Base-by-base conservation (phyloP, 2,797 vertebrate species). In the Australoheros facetus region DNA sequence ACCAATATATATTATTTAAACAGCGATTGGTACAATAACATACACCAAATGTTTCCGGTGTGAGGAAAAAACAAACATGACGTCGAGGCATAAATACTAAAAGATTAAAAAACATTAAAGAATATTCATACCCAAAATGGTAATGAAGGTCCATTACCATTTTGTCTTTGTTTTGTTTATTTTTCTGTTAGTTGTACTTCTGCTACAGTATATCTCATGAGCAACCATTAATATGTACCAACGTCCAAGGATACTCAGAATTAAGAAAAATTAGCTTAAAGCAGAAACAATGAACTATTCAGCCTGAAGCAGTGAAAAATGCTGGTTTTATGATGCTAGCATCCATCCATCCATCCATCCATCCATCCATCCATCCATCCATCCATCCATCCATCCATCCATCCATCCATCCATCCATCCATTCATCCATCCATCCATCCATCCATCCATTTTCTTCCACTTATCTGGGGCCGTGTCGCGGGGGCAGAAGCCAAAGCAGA, bases 301-400 rank as follows among this genome's bases (percentile, higher is more conserved):
- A 66, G 75, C 78, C 83, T 82, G 62, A 53, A 87, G 81, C 81
- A 42, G 53, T 14, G 37, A 71, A 74, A 85, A 81, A 77, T 70
- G 58, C 77, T 73, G 70, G 77, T 32, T 77, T 82, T 73, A 57
- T 71, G 70, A 74, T 80, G 70, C 28, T 4, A 30, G 28, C 28
- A 30, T 30, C 28, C 28, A 30, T 30, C 28, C 28, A 30, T 30
- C 28, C 3, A 30, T 30, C 28, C 28, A 28, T 4, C 28, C 28
- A 28, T 4, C 28, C 28, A n/a, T n/a, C n/a, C 28, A 30, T 30
- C 28, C 28, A 30, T 30, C 28, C 28, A 30, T 30, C 28, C 3
- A 30, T 30, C 28, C 28, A 30, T 30, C 28, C 28, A 30, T 30
- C 28, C 28, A 30, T 30, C 28, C 3, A 30, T 30, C 28, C 28